Evolutionary conservation across 2,113 vertebrate genomes (phyloP).

Genomic region (Andinoacara biseriatus): DNA sequence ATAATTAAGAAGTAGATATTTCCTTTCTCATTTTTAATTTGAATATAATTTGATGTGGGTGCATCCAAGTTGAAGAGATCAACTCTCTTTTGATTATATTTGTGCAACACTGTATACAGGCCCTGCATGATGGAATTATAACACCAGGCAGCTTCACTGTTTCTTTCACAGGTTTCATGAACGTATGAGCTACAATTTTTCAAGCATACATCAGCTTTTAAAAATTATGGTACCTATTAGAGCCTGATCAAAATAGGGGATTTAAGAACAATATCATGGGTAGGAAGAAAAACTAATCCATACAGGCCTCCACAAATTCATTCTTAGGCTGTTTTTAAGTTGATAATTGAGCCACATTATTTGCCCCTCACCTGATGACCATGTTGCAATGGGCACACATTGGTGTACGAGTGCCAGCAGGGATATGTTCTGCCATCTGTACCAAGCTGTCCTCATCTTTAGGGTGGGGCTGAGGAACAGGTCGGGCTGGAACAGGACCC

Average conservation of each 20-base stretch:
- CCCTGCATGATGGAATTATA: not conserved
- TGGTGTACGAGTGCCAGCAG: conserved; percentile 91
- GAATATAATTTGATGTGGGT: not conserved
- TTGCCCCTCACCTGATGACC: conserved; percentile 87
- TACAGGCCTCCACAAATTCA: not conserved
- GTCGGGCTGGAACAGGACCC: conserved; percentile 61
- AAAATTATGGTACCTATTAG: not conserved
- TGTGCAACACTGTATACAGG: not conserved
- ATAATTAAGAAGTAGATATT: conserved; percentile 28
- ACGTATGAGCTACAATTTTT: too few relatives aligned
- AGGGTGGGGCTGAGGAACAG: conserved; percentile 73
- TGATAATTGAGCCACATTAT: not conserved
- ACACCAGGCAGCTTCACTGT: not conserved
- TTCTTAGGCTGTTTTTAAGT: not conserved
- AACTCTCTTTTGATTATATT: not conserved
- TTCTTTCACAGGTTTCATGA: not conserved
- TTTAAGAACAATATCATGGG: not conserved
- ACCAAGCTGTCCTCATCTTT: conserved; percentile 88
- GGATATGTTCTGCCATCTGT: conserved; percentile 94
- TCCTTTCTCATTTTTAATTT: conserved; percentile 8
- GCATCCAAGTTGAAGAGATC: not conserved
- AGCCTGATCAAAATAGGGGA: not conserved
- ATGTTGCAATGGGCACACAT: conserved; percentile 93
- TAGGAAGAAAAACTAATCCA: not conserved
- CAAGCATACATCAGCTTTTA: too few relatives aligned